Conservation (phyloP, 2,888 invertebrate species). For the Hirtodrosophila cameraria region DNA sequence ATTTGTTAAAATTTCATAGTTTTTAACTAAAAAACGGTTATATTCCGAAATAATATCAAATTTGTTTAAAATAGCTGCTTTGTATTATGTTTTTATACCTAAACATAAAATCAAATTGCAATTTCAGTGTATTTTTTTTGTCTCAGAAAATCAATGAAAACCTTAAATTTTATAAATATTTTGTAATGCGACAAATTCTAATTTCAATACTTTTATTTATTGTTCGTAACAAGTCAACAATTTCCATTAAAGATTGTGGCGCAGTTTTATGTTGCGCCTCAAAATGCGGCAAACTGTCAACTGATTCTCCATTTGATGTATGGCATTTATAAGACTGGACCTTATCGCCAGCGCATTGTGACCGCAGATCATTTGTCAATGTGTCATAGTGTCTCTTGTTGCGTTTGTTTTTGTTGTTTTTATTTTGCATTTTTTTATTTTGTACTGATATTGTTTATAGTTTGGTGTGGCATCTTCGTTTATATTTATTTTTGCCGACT, state of each 20-base stretch:
- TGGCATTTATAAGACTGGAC: constrained; percentile 18
- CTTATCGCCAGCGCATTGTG: constrained; percentile 51
- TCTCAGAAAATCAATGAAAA: too few relatives aligned
- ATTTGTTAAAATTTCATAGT: background rate
- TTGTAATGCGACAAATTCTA: too few relatives aligned
- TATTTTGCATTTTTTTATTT: background rate
- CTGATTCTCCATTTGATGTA: constrained; percentile 46
- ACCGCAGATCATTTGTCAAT: constrained; percentile 71
- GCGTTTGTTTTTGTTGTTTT: constrained; percentile 10
- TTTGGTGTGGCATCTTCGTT: constrained; percentile 61
- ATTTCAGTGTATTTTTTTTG: too few relatives aligned
- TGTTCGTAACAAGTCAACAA: too few relatives aligned
- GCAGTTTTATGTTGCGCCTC: constrained; percentile 11
- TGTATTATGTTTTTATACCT: too few relatives aligned
- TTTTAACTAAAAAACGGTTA: too few relatives aligned
- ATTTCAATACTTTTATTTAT: too few relatives aligned
- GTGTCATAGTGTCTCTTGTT: constrained; percentile 47
- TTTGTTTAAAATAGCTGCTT: too few relatives aligned
- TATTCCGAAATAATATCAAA: too few relatives aligned
- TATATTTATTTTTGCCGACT: constrained; percentile 14
- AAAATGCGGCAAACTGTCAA: constrained; percentile 41
- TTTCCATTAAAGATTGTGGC: constrained; percentile 1
- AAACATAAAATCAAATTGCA: background rate
- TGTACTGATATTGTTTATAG: constrained; percentile 47
- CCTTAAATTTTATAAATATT: too few relatives aligned